phyloP scores from a whole-genome alignment of 64 coral and sea anemone species.

The Stichodactyla mertensii region DNA sequence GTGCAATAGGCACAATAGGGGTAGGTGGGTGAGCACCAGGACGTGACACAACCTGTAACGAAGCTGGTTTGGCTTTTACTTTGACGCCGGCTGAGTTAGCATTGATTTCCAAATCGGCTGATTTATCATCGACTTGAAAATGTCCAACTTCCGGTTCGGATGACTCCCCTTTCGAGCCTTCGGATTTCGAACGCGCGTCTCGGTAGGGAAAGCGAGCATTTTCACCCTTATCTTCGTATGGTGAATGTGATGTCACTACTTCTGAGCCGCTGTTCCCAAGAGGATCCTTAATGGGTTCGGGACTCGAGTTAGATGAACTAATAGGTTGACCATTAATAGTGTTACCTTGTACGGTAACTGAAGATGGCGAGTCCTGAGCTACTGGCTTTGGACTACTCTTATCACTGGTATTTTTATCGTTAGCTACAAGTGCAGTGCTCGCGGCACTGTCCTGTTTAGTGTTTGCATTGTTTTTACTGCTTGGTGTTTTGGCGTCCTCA shows the following conservation, averaged over 20 bases:
- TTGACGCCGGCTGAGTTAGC: slow-evolving; percentile 92
- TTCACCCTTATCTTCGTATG: background rate
- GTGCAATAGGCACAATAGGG: slow-evolving; percentile 8
- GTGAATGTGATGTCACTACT: slow-evolving; percentile 66
- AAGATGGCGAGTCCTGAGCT: background rate
- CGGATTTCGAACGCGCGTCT: background rate
- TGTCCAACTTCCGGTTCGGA: slow-evolving; percentile 42
- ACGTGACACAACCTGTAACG: slow-evolving; percentile 89
- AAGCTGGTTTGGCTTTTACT: slow-evolving; percentile 98
- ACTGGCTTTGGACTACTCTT: background rate
- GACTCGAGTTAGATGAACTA: background rate
- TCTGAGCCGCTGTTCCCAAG: slow-evolving; percentile 84
- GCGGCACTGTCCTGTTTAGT: background rate
- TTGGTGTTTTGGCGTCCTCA: background rate
- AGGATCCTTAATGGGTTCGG: slow-evolving; percentile 45
- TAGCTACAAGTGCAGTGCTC: background rate
- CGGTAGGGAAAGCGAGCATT: background rate
- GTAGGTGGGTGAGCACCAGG: slow-evolving; percentile 66
- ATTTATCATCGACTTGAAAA: slow-evolving; percentile 97
- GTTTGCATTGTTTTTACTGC: background rate
- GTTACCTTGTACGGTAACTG: slow-evolving; percentile 21
- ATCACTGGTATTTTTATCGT: background rate
- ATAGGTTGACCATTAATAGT: slow-evolving; percentile 19
- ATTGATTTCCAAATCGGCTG: slow-evolving; percentile 95
- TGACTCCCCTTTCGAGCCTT: background rate